Evolutionary conservation across 37 sponge, comb jelly and placozoan species (phyloP), one percentile per base, ranked within the genome.

Genomic region (Agelas oroides): DNA sequence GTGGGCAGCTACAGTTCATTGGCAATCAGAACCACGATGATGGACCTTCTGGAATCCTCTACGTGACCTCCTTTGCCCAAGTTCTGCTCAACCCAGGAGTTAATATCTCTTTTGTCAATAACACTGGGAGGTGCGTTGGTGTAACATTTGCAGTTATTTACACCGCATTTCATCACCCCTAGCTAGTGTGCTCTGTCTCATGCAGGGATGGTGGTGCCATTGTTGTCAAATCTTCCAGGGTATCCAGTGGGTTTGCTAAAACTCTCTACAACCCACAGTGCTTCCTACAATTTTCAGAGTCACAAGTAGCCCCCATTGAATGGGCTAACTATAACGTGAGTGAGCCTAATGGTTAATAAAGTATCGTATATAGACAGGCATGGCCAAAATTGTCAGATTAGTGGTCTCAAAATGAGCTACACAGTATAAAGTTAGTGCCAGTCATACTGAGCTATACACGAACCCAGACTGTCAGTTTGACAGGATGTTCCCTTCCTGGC

Each of bases 121-220:
- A 86, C 73, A 79, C 76, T 75, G 81, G 88, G 56, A 80, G 23
- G 88, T 81, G 21, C 38, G 68, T 80, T n/a, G n/a, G n/a, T n/a
- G n/a, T n/a, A n/a, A n/a, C n/a, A n/a, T n/a, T 25, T 40, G 23
- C 23, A 25, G 32, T 15, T 37, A 16, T 25, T 58, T 56, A 34
- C 39, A 27, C 24, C 36, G 15, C 53, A 24, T 21, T 70, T 12
- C 12, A 65, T n/a, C 24, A 65, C n/a, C 65, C 13, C 25, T 24
- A n/a, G n/a, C n/a, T n/a, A n/a, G n/a, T n/a, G n/a, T n/a, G n/a
- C n/a, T 8, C 30, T 27, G 0, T 63, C 38, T 1, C 12, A 11
- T 70, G 38, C 41, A 82, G 83, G 5, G 83, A 82, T n/a, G 83
- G 83, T 58, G 83, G 72, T 11, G 30, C 59, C 21, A 82, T 82